Base-by-base conservation (phyloP, 2,888 invertebrate species). In the Trichopria drosophilae region DNA sequence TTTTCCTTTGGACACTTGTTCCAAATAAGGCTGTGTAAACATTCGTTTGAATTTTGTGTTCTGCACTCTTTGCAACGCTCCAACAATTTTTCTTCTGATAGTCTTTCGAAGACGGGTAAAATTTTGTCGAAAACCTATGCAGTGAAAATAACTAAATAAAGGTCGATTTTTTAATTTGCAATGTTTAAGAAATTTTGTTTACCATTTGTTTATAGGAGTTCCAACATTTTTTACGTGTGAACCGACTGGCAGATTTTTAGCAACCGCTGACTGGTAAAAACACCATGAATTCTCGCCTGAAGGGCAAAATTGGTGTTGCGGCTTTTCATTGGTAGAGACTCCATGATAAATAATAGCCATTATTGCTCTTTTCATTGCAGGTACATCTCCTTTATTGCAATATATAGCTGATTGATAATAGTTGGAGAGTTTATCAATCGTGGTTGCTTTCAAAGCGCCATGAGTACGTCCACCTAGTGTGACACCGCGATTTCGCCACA, bases 351-450 rank as follows among this genome's bases (percentile, higher is more conserved):
- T n/a, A n/a, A 51, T 26, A 12, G 44, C 40, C 36, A 51, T 29
- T 13, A 47, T 36, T 1, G 46, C 31, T 24, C 35, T 34, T 35
- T 55, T 47, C 55, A 51, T 51, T 13, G 34, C 18, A 36, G 2
- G 28, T 9, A 45, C 39, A 20, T 51, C 15, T 9, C 35, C 39
- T 40, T 18, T 28, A 44, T 55, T 48, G 4, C 39, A 36, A 34
- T 55, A 51, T 15, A 51, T 55, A 6, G 55, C 51, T 34, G 34
- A 40, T 35, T 48, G 47, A 19, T 55, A 55, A 16, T 55, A 55
- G 19, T 24, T 48, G 9, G 43, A 31, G 10, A 51, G 34, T 32
- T 55, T 51, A 1, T 42, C 36, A 13, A 55, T 41, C 6, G 49
- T 49, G 13, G 51, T 12, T 47, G 37, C 43, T 41, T 47, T 47